These are phyloP conservation scores for Miniopterus natalensis DNA, from an alignment of 2,113 vertebrate species.

Conservation along the genomic window DNA sequence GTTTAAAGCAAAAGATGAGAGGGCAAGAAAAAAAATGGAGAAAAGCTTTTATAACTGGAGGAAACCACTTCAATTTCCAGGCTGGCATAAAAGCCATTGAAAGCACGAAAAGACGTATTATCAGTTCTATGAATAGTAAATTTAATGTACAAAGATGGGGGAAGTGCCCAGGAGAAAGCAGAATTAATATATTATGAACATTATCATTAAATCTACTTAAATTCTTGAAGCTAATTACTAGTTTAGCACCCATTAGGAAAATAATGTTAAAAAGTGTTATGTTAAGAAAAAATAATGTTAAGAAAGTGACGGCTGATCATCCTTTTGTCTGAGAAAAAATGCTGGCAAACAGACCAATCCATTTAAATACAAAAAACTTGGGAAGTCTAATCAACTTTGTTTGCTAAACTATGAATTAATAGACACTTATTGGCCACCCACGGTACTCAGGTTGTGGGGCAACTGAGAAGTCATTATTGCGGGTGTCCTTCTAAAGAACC, in stretches of 20 bases:
- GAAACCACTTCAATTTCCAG: slow-evolving; percentile 14
- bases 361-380: background rate
- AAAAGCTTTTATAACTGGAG: background rate
- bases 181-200: background rate
- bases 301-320: background rate
- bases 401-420: background rate
- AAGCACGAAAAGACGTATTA: background rate
- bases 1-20: slow-evolving; percentile 33
- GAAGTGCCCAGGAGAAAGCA: background rate
- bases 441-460: background rate
- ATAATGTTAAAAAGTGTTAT: background rate
- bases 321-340: background rate
- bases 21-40: background rate
- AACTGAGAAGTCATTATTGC: background rate
- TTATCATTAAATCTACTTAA: background rate
- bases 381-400: background rate
- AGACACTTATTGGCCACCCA: background rate
- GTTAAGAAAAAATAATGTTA: background rate
- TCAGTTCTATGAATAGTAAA: background rate
- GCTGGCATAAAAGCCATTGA: background rate
- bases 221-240: background rate
- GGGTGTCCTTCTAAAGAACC: background rate
- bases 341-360: background rate
- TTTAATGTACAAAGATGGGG: background rate
- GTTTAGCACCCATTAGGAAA: background rate